These are phyloP conservation scores for Cryptophagus acutangulus DNA, from an alignment of 2,888 invertebrate genomes.

Conservation along the genomic window DNA sequence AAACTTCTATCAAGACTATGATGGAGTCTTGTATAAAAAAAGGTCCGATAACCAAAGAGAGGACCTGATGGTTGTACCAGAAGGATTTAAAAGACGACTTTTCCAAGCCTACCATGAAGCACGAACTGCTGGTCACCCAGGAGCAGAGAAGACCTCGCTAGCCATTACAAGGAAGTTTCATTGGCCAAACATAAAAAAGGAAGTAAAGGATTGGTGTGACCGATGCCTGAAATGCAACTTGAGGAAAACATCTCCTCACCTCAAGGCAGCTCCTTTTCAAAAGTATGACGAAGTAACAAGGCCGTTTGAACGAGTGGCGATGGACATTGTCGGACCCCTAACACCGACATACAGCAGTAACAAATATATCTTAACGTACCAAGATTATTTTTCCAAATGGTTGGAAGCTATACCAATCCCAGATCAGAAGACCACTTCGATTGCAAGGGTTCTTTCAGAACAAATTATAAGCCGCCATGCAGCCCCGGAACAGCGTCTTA, in stretches of 20 bases:
- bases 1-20: conserved; percentile 13
- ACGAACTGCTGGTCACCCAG: conserved; percentile 13
- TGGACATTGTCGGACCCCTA: conserved; percentile 34
- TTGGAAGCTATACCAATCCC: conserved; percentile 31
- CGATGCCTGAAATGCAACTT: conserved; percentile 28
- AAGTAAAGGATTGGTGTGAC: conserved; percentile 24
- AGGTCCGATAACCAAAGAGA: conserved; percentile 19
- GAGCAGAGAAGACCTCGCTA: conserved; percentile 27
- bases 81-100: background rate
- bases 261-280: conserved; percentile 23
- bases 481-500: conserved; percentile 27
- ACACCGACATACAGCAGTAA: conserved; percentile 22
- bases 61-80: conserved; percentile 24
- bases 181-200: conserved; percentile 27
- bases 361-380: conserved; percentile 32
- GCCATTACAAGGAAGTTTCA: conserved; percentile 23
- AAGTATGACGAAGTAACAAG: conserved; percentile 16
- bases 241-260: conserved; percentile 26
- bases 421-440: conserved; percentile 28
- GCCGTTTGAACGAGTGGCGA: conserved; percentile 26
- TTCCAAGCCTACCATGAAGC: background rate
- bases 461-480: conserved; percentile 29
- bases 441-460: conserved; percentile 26
- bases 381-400: conserved; percentile 29
- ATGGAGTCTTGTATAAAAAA: conserved; percentile 23